phyloP scores from a whole-genome alignment of 2,888 invertebrate genomes.

The Nephrotoma flavescens region DNA sequence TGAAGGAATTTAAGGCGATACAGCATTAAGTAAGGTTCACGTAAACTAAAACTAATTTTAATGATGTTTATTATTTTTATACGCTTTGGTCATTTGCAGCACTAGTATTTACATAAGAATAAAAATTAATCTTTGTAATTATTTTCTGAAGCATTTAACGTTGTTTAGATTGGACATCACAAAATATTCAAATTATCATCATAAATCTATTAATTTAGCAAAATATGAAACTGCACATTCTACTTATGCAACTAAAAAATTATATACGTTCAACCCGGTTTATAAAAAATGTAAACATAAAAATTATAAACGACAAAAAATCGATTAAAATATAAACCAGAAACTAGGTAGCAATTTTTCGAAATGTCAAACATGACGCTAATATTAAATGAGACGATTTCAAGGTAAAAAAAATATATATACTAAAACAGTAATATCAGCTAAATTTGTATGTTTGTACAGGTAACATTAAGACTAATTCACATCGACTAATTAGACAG shows the following conservation, averaged over 20 bases:
- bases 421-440: neutral
- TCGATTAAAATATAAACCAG: neutral
- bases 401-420: neutral
- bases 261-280: neutral
- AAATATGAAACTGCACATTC: no score
- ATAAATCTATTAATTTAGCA: no score
- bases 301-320: neutral
- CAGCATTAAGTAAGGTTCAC: no score
- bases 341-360: neutral
- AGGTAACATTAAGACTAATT: neutral
- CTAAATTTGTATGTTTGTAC: neutral
- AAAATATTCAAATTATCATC: no score
- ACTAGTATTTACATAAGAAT: no score
- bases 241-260: neutral
- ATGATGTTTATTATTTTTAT: no score
- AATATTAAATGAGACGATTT: neutral
- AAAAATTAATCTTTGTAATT: no score
- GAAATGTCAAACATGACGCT: neutral
- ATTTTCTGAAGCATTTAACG: no score
- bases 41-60: no score
- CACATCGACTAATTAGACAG: neutral
- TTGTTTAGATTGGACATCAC: no score
- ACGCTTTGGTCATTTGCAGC: no score
- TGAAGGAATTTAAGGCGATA: no score
- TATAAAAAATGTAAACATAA: neutral